These are phyloP conservation scores for Drosophila lowei DNA, from an alignment of 1,140 invertebrate species.

Conservation along the genomic window DNA sequence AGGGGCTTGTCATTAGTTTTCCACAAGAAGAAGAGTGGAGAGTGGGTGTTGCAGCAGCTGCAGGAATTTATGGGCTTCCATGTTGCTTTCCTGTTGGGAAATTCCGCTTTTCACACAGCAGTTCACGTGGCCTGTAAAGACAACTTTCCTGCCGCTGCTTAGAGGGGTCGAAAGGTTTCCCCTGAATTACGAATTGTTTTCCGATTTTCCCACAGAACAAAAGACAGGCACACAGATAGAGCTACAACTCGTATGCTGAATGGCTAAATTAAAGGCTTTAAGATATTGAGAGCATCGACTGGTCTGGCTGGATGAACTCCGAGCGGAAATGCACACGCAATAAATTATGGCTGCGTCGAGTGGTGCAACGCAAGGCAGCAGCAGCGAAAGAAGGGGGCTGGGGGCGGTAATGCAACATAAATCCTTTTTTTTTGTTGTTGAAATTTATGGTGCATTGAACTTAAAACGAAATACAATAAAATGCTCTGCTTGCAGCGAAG, in stretches of 20 bases:
- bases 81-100: conserved; percentile 38
- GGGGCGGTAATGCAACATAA: conserved; percentile 59
- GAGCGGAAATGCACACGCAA: conserved; percentile 69
- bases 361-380: conserved; percentile 1
- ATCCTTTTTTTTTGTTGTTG: conserved; percentile 65
- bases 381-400: conserved; percentile 17
- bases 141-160: conserved; percentile 46
- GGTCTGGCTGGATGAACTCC: conserved; percentile 62
- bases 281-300: conserved; percentile 45
- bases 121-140: conserved; percentile 41
- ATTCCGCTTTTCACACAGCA: conserved; percentile 14
- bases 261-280: conserved; percentile 53
- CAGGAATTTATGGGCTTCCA: conserved; percentile 61
- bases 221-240: neutral
- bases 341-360: conserved; percentile 66
- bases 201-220: conserved; percentile 21
- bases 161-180: conserved; percentile 14
- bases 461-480: conserved; percentile 80
- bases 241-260: conserved; percentile 11
- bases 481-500: conserved; percentile 48
- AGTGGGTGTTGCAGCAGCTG: conserved; percentile 56
- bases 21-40: conserved; percentile 1
- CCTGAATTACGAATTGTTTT: conserved; percentile 45
- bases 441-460: conserved; percentile 79
- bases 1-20: conserved; percentile 66